These are phyloP conservation scores for Pitangus sulphuratus DNA, from an alignment of 2,797 vertebrate species.

Conservation along the genomic window DNA sequence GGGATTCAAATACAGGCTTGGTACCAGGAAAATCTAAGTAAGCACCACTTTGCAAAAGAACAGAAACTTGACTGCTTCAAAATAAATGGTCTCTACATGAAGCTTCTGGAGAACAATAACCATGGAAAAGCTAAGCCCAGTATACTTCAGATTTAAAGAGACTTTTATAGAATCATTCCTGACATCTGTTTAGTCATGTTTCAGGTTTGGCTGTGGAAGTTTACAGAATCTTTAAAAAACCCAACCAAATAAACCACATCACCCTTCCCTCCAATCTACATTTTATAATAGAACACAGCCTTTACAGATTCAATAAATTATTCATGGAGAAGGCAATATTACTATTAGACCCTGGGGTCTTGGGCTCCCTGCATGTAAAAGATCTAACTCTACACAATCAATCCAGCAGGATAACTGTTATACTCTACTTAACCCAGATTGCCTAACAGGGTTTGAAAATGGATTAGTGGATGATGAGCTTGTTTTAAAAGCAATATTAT, in stretches of 20 bases:
- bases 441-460: slow-evolving; percentile 69
- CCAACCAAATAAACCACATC: neutral
- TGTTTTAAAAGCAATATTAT: slow-evolving; percentile 69
- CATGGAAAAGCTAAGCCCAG: neutral
- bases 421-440: slow-evolving; percentile 67
- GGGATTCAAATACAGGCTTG: neutral
- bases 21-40: neutral
- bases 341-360: slow-evolving; percentile 65
- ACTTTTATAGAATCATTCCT: neutral
- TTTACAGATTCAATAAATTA: slow-evolving; percentile 63
- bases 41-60: neutral
- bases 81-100: neutral
- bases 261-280: neutral
- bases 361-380: slow-evolving; percentile 62
- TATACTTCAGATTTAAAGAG: neutral
- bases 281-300: slow-evolving; percentile 16
- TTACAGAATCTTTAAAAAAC: neutral
- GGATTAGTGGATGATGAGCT: slow-evolving; percentile 73
- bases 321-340: slow-evolving; percentile 67
- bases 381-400: slow-evolving; percentile 60
- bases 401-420: slow-evolving; percentile 59
- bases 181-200: neutral
- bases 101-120: neutral
- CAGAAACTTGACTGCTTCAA: neutral
- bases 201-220: neutral